Conservation (phyloP, 1,140 invertebrate species). For the Drosophila nebulosa region DNA sequence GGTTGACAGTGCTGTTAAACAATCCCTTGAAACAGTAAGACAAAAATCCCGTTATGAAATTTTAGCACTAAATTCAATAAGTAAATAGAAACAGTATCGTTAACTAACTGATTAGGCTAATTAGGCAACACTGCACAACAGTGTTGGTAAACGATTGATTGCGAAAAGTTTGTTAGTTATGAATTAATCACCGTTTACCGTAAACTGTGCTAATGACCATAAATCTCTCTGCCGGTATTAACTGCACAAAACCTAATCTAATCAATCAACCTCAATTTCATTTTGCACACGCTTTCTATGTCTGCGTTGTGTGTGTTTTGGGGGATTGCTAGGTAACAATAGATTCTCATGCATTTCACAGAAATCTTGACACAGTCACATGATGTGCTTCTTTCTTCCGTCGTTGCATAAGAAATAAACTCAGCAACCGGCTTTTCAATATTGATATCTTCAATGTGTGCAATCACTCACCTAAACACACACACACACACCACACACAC, state of each 20-base stretch:
- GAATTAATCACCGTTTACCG: not conserved
- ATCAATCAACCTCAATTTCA: conserved; percentile 16
- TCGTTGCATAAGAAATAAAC: conserved; percentile 1
- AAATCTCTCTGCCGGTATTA: not conserved
- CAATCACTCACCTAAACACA: conserved; percentile 46
- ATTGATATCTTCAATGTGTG: conserved; percentile 54
- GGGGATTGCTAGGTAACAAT: conserved; percentile 30
- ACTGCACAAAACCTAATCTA: conserved; percentile 29
- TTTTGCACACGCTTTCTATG: not conserved
- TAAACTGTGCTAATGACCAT: not conserved
- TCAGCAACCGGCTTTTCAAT: conserved; percentile 40
- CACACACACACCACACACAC: not conserved
- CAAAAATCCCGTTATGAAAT: too few relatives aligned
- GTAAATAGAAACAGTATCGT: too few relatives aligned
- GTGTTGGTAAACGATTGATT: not conserved
- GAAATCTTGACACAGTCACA: conserved; percentile 46
- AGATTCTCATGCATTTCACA: conserved; percentile 42
- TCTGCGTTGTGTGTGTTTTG: not conserved
- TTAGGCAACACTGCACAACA: not conserved
- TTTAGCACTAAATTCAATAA: too few relatives aligned
- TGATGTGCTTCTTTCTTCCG: conserved; percentile 27
- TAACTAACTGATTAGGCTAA: not conserved
- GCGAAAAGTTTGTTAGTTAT: not conserved
- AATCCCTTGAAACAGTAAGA: too few relatives aligned
- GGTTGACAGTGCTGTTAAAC: too few relatives aligned